Evolutionary conservation across 1,140 invertebrate genomes (phyloP), one percentile per base, ranked within the genome.

Genomic region (Chlorops oryzae): DNA sequence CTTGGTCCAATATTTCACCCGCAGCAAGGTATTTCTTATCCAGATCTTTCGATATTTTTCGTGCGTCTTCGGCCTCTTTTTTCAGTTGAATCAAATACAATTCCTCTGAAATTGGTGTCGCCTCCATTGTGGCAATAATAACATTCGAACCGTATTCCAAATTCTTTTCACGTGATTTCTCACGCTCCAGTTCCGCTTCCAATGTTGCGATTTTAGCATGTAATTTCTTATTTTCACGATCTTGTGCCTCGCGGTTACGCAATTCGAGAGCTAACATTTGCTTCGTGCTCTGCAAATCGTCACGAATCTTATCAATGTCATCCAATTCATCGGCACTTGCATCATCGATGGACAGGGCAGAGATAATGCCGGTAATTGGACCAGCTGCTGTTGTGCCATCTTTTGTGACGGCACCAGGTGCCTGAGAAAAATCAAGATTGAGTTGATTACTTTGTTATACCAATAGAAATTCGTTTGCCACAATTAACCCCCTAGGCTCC

Each of bases 251-350:
- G 65, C 90, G 91, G 61, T 90, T 90, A 63, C 88, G 78, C 52
- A 92, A 73, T 74, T 93, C 90, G 37, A 90, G 75, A 2, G 89
- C 88, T 51, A 93, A 73, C 78, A 92, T 85, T 73, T 92, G 89
- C 73, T 93, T 93, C 2, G 88, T 91, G 48, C 88, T 91, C 66
- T 92, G 90, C 28, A 93, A 77, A 70, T 92, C 90, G 59, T 93
- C 90, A 51, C 90, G 78, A n/a, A 91, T 83, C 65, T 87, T 88
- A 61, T 92, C 89, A 57, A 92, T 92, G 57, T 93, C 89, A 54
- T 93, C 89, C 78, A 89, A 80, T 57, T 90, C 88, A 62, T 89
- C 87, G 18, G 82, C 80, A 59, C 87, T 83, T 41, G 81, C 81
- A 52, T 70, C 67, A 23, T 70, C 67, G 6, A 65, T 68, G n/a